These are phyloP conservation scores for Lysandra coridon DNA, from an alignment of 2,888 invertebrate species.

Conservation along the genomic window DNA sequence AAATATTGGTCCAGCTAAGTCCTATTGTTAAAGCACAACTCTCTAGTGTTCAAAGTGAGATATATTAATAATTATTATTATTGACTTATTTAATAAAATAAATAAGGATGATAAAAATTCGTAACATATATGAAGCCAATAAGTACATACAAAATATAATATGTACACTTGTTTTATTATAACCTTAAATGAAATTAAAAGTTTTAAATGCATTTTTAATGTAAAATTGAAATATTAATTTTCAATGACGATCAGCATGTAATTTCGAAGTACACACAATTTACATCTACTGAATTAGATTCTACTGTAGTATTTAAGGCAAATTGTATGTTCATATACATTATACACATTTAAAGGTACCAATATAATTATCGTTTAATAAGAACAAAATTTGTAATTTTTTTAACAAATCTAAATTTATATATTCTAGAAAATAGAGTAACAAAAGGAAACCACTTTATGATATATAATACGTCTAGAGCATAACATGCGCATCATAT, in stretches of 20 bases:
- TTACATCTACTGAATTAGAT: constrained; percentile 37
- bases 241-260: not conserved
- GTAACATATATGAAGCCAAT: not conserved
- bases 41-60: constrained; percentile 42
- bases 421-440: not conserved
- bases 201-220: constrained; percentile 4
- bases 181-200: not conserved
- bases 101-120: constrained; percentile 17
- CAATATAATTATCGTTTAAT: constrained; percentile 2
- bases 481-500: constrained; percentile 19
- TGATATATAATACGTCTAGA: not conserved
- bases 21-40: constrained; percentile 73
- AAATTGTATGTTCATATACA: constrained; percentile 40
- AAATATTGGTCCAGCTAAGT: constrained; percentile 80
- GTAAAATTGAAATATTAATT: not conserved
- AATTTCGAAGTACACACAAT: constrained; percentile 19
- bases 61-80: not conserved
- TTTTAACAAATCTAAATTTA: constrained; percentile 5
- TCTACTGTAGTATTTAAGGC: constrained; percentile 44
- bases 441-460: constrained; percentile 7
- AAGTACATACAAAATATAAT: constrained; percentile 20
- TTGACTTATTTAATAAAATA: constrained; percentile 5
- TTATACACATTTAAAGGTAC: constrained; percentile 36
- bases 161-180: not conserved
- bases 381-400: not conserved